Base-by-base conservation (phyloP, 2,797 vertebrate genomes). In the Odontamblyopus rebecca region DNA sequence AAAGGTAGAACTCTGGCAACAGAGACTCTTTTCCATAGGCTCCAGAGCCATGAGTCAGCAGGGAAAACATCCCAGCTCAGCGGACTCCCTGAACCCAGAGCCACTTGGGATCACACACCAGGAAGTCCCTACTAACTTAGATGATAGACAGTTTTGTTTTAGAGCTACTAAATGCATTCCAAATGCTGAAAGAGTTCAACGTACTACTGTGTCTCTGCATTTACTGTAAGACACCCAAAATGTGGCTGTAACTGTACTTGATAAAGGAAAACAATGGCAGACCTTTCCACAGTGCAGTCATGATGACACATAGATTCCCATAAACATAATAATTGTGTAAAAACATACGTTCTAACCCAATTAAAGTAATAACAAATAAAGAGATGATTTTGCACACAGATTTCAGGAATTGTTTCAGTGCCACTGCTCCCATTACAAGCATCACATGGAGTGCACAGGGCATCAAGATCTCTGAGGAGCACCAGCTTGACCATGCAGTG, bases 31-130 rank as follows among this genome's bases (percentile, higher is more conserved):
- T 89, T 88, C 82, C 88, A 91, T 85, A 84, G 91, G 83, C 87
- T 91, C 84, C 85, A 88, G 82, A 90, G 83, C 75, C 88, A 84
- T 89, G 91, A 92, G 90, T 93, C 89, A 89, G 91, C 89, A 89
- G 92, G 86, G 79, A 90, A 86, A 88, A 88, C 82, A 64, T 91
- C 88, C 89, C 90, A 85, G 75, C 76, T 74, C 73, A 77, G 80
- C 84, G 86, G 84, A 91, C 92, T 92, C 87, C 67, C 85, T 91
- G 88, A 92, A 88, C 90, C 78, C 75, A 61, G 73, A 85, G 81
- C 51, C 77, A 79, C 76, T 76, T 78, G 69, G 75, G 74, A 88
- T 85, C 85, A 81, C 51, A 75, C 79, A 77, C 78, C 60, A 68
- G 70, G 69, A 81, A 72, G 72, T 69, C 80, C 44, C 48, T 75